Base-by-base conservation (phyloP, 2,113 vertebrate species). In the Chaetorhynchus papuensis region DNA sequence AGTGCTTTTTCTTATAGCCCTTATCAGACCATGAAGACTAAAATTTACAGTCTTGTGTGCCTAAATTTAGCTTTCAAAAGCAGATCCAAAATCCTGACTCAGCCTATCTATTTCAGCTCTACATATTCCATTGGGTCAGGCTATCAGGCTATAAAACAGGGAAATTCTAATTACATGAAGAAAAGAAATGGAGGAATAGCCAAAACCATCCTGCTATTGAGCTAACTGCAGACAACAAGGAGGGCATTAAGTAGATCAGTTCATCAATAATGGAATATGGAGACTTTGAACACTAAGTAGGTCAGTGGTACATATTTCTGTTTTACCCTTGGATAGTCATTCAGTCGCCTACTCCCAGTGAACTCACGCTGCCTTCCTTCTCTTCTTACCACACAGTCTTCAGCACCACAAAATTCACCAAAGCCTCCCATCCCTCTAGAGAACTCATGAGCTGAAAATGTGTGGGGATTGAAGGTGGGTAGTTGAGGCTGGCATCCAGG, bases 241-340 rank as follows among this genome's bases (percentile, higher is more conserved):
- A 66, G 12, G 22, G 59, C 42, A 50, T 90, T 77, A 95, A 90
- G 77, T 33, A 72, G 77, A 82, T 65, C 65, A 65, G 37, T 37
- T 95, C 89, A 96, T 97, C 93, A 95, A 91, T 96, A 96, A 96
- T 91, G 84, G 83, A 89, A 57, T 61, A 61, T 23, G 53, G 74
- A 91, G 81, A 79, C 49, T 85, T 87, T 15, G 37, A 87, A 2
- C 59, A 76, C 31, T 72, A 95, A 93, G 70, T 96, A 93, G 83
- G 95, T 89, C 91, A 96, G 83, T 96, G 77, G 89, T 63, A 94
- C 91, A 69, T 47, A 50, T 45, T 79, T 76, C 74, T 84, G 0
- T 37, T 94, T 91, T 80, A 79, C 41, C 41, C 75, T 83, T 84
- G 70, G 27, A 68, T 41, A 71, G 77, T 69, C 41, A 53, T 33